phyloP scores from a whole-genome alignment of 2,113 vertebrate species.

The Opisthocomus hoazin region DNA sequence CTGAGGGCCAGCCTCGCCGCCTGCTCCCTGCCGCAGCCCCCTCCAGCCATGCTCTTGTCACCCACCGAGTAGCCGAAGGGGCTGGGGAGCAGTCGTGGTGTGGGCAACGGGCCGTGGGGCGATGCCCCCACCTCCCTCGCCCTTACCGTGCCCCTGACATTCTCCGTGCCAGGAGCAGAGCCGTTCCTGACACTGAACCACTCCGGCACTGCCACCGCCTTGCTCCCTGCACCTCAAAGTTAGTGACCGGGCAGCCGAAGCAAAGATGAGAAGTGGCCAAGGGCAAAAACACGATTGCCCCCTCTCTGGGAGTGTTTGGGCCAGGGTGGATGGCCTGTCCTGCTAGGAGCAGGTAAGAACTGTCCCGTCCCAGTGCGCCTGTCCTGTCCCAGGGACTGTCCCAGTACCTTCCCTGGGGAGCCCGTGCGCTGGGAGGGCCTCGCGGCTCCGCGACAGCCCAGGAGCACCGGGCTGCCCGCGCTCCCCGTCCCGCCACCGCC shows the following conservation, averaged over 20 bases:
- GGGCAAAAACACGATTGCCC: neutral
- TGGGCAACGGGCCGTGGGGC: neutral
- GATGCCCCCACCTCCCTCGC: neutral
- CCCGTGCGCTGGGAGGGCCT: fast-evolving
- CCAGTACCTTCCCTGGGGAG: neutral
- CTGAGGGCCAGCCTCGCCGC: neutral
- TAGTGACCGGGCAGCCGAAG: neutral
- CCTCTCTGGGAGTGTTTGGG: neutral
- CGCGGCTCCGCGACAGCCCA: neutral
- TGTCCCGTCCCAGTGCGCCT: neutral
- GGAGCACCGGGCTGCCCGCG: neutral
- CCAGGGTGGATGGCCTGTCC: neutral
- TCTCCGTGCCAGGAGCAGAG: neutral
- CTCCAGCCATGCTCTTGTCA: neutral
- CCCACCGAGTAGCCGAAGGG: neutral
- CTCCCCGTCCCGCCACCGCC: neutral
- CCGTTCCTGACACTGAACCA: neutral
- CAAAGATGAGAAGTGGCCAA: neutral
- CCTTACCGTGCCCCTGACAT: neutral
- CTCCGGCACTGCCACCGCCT: neutral
- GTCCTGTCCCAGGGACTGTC: neutral
- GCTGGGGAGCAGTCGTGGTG: neutral
- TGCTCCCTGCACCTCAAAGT: neutral
- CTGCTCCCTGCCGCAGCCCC: neutral
- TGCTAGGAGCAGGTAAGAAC: neutral